phyloP scores from a whole-genome alignment of 2,797 vertebrate species.

The Xenentodon cancila region DNA sequence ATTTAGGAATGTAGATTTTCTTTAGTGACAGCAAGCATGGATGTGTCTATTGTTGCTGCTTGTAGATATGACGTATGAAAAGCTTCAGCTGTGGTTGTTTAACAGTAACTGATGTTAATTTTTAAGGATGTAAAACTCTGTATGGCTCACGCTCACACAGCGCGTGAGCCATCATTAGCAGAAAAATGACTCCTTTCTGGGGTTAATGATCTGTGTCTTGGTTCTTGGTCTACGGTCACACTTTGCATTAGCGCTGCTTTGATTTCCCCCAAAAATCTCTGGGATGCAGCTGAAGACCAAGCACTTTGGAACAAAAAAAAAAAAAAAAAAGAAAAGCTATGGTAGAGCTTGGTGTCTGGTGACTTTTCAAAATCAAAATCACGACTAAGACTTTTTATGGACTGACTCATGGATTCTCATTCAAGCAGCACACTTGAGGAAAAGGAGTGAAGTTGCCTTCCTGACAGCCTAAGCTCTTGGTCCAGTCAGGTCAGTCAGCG shows the following conservation, averaged over 20 bases:
- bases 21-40: neutral
- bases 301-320: neutral
- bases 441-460: constrained; percentile 23
- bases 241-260: constrained; percentile 36
- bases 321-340: neutral
- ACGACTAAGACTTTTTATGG: constrained; percentile 17
- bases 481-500: constrained; percentile 25
- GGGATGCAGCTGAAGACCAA: neutral
- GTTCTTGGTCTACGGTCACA: constrained; percentile 40
- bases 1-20: too few relatives aligned
- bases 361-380: constrained; percentile 18
- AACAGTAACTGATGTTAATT: constrained; percentile 32
- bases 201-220: constrained; percentile 61
- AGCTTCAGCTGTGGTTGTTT: constrained; percentile 4
- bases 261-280: neutral
- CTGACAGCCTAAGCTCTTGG: constrained; percentile 41
- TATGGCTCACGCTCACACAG: constrained; percentile 44
- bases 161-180: constrained; percentile 55
- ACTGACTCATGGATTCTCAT: constrained; percentile 16
- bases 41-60: neutral
- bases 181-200: constrained; percentile 58
- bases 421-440: constrained; percentile 10
- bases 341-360: constrained; percentile 12
- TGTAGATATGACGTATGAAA: neutral
- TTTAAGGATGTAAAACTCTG: constrained; percentile 46